A percentile compares a stretch with the other conserved stretches of the same genome.
Conservation (phyloP, 2,888 invertebrate genomes). For the Erpobdella octoculata region DNA sequence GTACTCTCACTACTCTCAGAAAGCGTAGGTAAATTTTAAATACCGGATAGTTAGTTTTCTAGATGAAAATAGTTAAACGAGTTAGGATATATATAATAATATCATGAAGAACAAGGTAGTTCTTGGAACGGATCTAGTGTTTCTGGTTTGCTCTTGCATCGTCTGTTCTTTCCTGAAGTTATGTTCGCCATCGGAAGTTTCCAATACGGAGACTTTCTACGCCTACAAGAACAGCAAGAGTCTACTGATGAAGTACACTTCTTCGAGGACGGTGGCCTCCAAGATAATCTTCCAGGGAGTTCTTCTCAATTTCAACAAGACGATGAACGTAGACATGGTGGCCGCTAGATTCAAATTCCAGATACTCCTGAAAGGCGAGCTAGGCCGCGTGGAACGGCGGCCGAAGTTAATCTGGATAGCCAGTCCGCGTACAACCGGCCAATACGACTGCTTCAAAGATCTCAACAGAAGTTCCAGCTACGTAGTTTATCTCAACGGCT, state of each 20-base stretch:
- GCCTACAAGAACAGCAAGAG: neutral
- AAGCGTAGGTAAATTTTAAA: too few species aligned
- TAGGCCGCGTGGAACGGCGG: neutral
- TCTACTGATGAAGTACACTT: neutral
- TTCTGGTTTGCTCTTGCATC: neutral
- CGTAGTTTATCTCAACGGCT: slow-evolving; percentile 12
- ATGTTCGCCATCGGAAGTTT: too few species aligned
- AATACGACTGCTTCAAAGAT: slow-evolving; percentile 8
- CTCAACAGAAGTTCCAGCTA: neutral
- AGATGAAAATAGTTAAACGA: too few species aligned
- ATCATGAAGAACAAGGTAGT: too few species aligned
- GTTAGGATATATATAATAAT: too few species aligned
- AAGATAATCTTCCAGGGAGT: slow-evolving; percentile 1
- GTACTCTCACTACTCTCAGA: too few species aligned
- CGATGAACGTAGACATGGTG: neutral
- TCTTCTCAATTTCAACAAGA: neutral
- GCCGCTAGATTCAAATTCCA: neutral
- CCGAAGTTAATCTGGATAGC: slow-evolving; percentile 9
- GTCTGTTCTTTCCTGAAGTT: neutral
- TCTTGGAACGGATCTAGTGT: neutral
- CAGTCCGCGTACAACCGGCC: neutral
- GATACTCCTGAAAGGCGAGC: neutral
- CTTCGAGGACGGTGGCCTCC: neutral
- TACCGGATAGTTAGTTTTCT: too few species aligned
- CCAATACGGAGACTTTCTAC: too few species aligned